Evolutionary conservation across 2,888 invertebrate species (phyloP), one percentile per base, ranked within the genome.

Genomic region (Tromatobia lineatoria): DNA sequence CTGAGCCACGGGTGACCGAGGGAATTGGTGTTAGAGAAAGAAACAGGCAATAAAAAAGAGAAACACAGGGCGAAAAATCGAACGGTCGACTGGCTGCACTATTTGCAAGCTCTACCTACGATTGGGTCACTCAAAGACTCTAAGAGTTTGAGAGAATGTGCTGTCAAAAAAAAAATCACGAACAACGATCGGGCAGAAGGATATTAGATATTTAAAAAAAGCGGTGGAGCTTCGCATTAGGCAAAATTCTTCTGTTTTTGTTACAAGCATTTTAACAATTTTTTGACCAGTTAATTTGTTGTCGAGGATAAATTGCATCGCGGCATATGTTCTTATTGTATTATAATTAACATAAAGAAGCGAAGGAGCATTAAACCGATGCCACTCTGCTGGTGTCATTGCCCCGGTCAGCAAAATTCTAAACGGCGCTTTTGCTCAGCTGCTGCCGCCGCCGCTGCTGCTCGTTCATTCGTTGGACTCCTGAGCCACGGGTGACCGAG

Each of bases 351-450:
- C 29, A 29, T 29, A n/a, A n/a, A n/a, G 52, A 59, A 45, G 71
- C n/a, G 8, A 23, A 20, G 57, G 42, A 10, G 45, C 45, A 57
- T 34, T 42, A 42, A 76, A 76, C 59, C 66, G 77, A 25, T 77
- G 69, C 59, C 75, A 38, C 69, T 38, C 54, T n/a, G 59, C 59
- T 76, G 38, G 70, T 78, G 78, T 78, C 78, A 71, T 78, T 78
- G 78, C 78, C 78, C 78, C 69, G 77, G 70, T 70, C 78, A 71
- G 70, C 78, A 42, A 78, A 78, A 78, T 54, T 50, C 74, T 64
- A 64, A 70, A 64, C 70, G 64, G 50, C 78, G 50, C 20, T 64
- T 71, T 52, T 38, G 70, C 64, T 45, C 71, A 73, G 71, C 71
- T 73, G 71, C 64, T 42, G 38, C 64, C 38, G n/a, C 61, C 34